Percentiles rank a stretch among this genome's conserved stretches.
These are phyloP conservation scores for Zapornia atra DNA, from an alignment of 2,113 vertebrate species.

Conservation along the genomic window DNA sequence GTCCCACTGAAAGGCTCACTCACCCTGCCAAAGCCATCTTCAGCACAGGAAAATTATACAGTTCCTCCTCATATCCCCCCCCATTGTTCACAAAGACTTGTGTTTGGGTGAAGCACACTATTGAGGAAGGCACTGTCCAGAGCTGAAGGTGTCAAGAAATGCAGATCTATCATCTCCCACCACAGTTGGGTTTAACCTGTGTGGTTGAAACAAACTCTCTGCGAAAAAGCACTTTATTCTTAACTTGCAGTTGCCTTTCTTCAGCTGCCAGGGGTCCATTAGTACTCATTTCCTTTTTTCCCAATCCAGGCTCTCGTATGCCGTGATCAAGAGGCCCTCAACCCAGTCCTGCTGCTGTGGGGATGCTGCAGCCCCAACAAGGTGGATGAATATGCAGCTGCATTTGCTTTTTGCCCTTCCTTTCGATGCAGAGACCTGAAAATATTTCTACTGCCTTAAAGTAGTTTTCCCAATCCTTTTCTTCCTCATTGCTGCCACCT, in stretches of 20 bases:
- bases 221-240: background rate
- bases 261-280: background rate
- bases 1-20: background rate
- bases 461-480: background rate
- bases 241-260: background rate
- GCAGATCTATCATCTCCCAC: background rate
- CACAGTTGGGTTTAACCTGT: background rate
- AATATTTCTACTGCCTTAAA: background rate
- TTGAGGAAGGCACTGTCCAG: background rate
- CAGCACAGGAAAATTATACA: background rate
- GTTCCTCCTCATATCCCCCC: background rate
- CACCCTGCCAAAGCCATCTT: background rate
- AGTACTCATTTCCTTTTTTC: background rate
- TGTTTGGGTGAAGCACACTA: rapidly evolving
- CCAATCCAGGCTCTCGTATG: background rate
- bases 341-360: background rate
- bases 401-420: background rate
- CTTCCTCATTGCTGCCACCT: background rate
- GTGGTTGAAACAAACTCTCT: too few species aligned
- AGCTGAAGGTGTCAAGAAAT: background rate
- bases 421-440: background rate
- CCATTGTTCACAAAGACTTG: background rate
- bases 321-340: background rate
- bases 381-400: background rate
- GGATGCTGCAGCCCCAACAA: background rate